These are phyloP conservation scores for Eristalis tenax DNA, from an alignment of 2,888 invertebrate genomes.

Conservation along the genomic window DNA sequence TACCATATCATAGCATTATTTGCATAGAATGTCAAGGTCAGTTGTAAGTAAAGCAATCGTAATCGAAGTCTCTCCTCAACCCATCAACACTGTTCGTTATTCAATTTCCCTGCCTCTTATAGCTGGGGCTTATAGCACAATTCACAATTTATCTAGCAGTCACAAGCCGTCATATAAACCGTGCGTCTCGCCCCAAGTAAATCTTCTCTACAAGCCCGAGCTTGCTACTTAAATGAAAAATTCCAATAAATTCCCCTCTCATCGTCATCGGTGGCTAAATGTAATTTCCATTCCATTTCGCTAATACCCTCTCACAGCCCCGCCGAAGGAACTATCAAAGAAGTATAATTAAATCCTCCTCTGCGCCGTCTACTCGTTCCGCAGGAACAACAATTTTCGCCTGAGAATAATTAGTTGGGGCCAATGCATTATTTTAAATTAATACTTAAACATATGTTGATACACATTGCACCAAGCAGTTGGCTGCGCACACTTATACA, in stretches of 20 bases:
- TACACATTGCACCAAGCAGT: conserved; percentile 54
- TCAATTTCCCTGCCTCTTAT: conserved; percentile 6
- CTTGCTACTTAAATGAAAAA: conserved; percentile 42
- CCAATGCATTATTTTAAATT: conserved; percentile 66
- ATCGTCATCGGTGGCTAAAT: conserved; percentile 53
- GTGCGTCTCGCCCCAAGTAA: conserved; percentile 26
- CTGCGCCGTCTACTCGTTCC: conserved; percentile 29
- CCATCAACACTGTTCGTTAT: conserved; percentile 16
- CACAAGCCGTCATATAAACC: neutral
- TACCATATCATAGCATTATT: no score
- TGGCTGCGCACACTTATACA: conserved; percentile 32
- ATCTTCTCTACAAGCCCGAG: conserved; percentile 6
- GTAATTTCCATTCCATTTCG: conserved; percentile 64
- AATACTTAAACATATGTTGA: conserved; percentile 68
- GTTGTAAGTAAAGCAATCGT: no score
- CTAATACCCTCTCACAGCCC: neutral
- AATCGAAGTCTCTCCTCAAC: neutral
- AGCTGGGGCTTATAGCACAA: conserved; percentile 18
- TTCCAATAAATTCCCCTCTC: conserved; percentile 64
- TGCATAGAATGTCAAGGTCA: no score
- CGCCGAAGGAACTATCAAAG: conserved; percentile 52
- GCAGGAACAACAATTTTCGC: conserved; percentile 61
- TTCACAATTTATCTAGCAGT: conserved; percentile 17
- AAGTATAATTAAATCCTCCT: conserved; percentile 68
- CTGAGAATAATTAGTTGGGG: conserved; percentile 64